Base-by-base conservation (phyloP, 1,140 invertebrate genomes). In the Neocloeon triangulifer region DNA sequence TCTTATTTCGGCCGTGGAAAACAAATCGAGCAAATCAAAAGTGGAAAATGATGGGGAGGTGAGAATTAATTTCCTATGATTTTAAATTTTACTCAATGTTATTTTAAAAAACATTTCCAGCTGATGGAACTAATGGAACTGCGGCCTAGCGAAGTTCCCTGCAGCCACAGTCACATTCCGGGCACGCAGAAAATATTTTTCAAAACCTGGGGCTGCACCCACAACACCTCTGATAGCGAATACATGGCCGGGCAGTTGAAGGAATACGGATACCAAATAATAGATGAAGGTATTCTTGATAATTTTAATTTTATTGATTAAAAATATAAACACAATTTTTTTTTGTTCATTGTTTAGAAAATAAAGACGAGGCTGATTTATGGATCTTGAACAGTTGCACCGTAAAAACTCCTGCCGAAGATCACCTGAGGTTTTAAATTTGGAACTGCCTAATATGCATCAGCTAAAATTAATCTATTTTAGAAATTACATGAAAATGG, bases 321-420 rank as follows among this genome's bases (percentile, higher is more conserved):
- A 28, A 22, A n/a, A n/a, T n/a, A n/a, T n/a, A n/a, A n/a, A n/a
- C n/a, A n/a, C 25, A 15, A 30, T 35, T 29, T 37, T 27, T 25
- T 2, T 21, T 33, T 33, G 2, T 18, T 19, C 23, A 16, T 6
- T 18, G 6, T 8, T 26, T 43, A 43, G 69, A 85, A 33, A 65
- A 84, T 32, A 81, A 85, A 55, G 52, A 64, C 18, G 54, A 65
- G 26, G 91, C 91, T 1, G 78, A 95, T 56, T 51, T 97, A 3
- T 96, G 91, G 89, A 51, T 97, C 8, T 58, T 98, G 1, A 97
- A 98, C 53, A 94, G 86, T 36, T 97, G 92, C 48, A 97, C 91
- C 4, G 92, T 96, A 0, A 98, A 97, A 53, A 94, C 68, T 55
- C 94, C 94, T 19, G 74, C 89, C 0, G 91, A 97, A 52, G 84